Evolutionary conservation across 2,113 vertebrate genomes (phyloP).

Genomic region (Delphinapterus leucas): DNA sequence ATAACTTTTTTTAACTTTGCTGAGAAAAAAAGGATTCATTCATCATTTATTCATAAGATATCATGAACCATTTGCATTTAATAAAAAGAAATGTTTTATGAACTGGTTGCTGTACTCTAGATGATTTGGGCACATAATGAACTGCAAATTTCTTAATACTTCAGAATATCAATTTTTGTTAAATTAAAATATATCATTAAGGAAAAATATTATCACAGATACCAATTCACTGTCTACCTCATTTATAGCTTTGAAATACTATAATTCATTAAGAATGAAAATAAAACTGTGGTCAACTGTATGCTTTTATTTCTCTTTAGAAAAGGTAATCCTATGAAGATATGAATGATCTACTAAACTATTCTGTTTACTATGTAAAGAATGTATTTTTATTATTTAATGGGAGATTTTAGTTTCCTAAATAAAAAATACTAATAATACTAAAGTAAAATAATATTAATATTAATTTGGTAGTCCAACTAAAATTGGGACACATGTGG

Average conservation of each 20-base stretch:
- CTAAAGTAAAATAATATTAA: not conserved
- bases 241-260: not conserved
- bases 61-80: not conserved
- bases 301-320: not conserved
- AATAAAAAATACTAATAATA: not conserved
- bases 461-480: not conserved
- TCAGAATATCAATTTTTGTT: not conserved
- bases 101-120: not conserved
- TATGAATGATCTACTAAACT: not conserved
- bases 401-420: not conserved
- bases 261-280: not conserved
- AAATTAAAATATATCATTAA: not conserved
- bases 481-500: not conserved
- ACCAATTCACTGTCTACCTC: not conserved
- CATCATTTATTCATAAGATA: not conserved
- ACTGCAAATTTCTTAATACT: not conserved
- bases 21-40: not conserved
- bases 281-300: not conserved
- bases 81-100: constrained; percentile 22
- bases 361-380: not conserved
- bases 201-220: not conserved
- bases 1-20: not conserved
- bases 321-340: not conserved
- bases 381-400: not conserved
- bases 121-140: not conserved